Conservation (phyloP, 2,797 vertebrate genomes). For the Apogon talboti region DNA sequence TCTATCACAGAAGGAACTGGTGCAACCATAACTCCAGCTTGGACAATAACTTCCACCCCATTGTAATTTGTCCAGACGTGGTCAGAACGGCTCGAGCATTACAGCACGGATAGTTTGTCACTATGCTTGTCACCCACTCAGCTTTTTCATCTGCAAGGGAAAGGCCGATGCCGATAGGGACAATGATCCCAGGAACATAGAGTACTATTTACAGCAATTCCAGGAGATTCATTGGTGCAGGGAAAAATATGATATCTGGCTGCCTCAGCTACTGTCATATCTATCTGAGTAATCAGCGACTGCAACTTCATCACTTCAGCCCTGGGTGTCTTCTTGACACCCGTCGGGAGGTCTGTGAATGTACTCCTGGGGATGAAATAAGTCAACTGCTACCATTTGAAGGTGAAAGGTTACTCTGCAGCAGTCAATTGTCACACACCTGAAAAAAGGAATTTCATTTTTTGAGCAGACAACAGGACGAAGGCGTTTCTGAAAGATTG, state of each 20-base stretch:
- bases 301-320: slow-evolving; percentile 72
- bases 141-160: slow-evolving; percentile 77
- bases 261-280: slow-evolving; percentile 63
- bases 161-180: slow-evolving; percentile 54
- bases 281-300: slow-evolving; percentile 79
- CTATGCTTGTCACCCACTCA: slow-evolving; percentile 56
- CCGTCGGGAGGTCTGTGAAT: slow-evolving; percentile 54
- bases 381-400: slow-evolving; percentile 84
- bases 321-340: slow-evolving; percentile 53
- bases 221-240: slow-evolving; percentile 73
- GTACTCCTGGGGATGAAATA: slow-evolving; percentile 77
- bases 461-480: slow-evolving; percentile 27
- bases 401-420: slow-evolving; percentile 82
- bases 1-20: slow-evolving; percentile 57
- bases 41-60: slow-evolving; percentile 72
- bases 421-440: slow-evolving; percentile 41
- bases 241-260: slow-evolving; percentile 83
- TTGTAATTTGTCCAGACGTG: slow-evolving; percentile 71
- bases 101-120: slow-evolving; percentile 67
- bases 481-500: background rate
- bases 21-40: slow-evolving; percentile 67
- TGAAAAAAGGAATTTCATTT: slow-evolving; percentile 36
- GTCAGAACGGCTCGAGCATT: slow-evolving; percentile 55
- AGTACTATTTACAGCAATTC: slow-evolving; percentile 79
- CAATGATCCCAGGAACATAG: slow-evolving; percentile 53